Base-by-base conservation (phyloP, 2,888 invertebrate genomes). In the Timema podura region DNA sequence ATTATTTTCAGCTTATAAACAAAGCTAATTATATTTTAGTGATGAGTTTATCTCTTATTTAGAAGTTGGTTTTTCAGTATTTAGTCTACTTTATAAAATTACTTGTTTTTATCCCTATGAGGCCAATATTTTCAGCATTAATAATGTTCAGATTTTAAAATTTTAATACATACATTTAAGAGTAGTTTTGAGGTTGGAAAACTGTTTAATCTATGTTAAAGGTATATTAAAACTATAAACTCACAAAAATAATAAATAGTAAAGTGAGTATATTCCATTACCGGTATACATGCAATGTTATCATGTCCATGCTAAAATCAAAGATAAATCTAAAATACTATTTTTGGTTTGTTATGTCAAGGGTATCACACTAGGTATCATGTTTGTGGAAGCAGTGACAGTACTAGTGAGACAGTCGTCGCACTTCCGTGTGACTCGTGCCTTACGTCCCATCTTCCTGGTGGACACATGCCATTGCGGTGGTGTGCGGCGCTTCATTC, bases 391-490 rank as follows among this genome's bases (percentile, higher is more conserved):
- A 79, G 92, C 93, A 0, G 84, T 93, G 66, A 88, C 89, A 54
- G 91, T 95, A 68, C 81, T 95, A 54, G 87, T 91, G 73, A 85
- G 95, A 16, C 93, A 93, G 80, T 89, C 91, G 0, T 91, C 91
- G 0, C 95, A 95, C 82, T 91, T 94, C 81, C 85, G 95, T 0
- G 92, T 93, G 68, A 93, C 94, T n/a, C 83, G 95, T 73, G 92
- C 94, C 6, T 81, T 95, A 11, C 85, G 95, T 15, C 95, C 95
- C n/a, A 91, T 95, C 76, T 95, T 95, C 82, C 81, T 95, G 59
- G 90, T 95, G 65, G 94, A 95, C 81, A 93, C 93, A 59, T 86
- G 91, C 76, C 92, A 92, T 75, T 91, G 92, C 76, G 91, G 92
- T 13, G 92, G 92, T 1, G 92, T 94, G 11, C 76, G 85, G 69